Evolutionary conservation across 53 echinoderm and acorn worm genomes (phyloP).

Genomic region (Holothuria scabra): DNA sequence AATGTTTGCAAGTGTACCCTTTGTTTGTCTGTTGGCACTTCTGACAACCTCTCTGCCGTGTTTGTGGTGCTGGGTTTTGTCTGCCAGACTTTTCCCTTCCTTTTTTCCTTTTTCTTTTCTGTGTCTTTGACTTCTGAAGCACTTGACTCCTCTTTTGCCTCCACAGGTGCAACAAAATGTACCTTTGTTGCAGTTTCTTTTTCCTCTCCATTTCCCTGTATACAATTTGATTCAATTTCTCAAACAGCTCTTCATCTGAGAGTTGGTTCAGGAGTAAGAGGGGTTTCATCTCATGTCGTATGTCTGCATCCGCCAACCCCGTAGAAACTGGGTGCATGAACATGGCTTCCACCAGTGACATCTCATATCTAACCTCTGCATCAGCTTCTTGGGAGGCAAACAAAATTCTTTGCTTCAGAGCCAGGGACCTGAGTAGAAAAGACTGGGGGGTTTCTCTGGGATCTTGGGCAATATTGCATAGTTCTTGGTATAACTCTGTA

Average conservation of each 20-base stretch:
- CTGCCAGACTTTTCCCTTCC: neutral
- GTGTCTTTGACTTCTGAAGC: neutral
- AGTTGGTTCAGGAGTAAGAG: neutral
- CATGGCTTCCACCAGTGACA: slow-evolving; percentile 28
- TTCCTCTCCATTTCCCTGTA: slow-evolving; percentile 25
- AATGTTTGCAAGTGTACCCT: slow-evolving; percentile 40
- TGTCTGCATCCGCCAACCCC: neutral
- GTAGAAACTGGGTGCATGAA: slow-evolving; percentile 1
- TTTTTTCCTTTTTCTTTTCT: neutral
- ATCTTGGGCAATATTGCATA: slow-evolving; percentile 22
- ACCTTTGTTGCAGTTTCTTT: neutral
- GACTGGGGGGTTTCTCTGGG: slow-evolving; percentile 18
- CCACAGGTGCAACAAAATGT: neutral
- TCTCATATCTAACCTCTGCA: slow-evolving; percentile 17
- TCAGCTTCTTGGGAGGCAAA: slow-evolving; percentile 43
- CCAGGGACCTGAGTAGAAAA: slow-evolving; percentile 41
- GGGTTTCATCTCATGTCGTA: slow-evolving; percentile 19
- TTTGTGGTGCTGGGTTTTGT: neutral
- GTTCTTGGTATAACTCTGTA: slow-evolving; percentile 21
- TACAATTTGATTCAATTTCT: slow-evolving; percentile 29
- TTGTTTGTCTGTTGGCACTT: slow-evolving; percentile 2
- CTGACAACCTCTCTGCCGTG: neutral
- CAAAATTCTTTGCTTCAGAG: slow-evolving; percentile 48
- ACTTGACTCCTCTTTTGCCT: too few relatives aligned
- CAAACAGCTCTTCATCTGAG: slow-evolving; percentile 32